A percentile compares a stretch with the other conserved stretches of the same genome.
Conservation (phyloP, 2,797 vertebrate genomes). For the Galagoides demidoff region DNA sequence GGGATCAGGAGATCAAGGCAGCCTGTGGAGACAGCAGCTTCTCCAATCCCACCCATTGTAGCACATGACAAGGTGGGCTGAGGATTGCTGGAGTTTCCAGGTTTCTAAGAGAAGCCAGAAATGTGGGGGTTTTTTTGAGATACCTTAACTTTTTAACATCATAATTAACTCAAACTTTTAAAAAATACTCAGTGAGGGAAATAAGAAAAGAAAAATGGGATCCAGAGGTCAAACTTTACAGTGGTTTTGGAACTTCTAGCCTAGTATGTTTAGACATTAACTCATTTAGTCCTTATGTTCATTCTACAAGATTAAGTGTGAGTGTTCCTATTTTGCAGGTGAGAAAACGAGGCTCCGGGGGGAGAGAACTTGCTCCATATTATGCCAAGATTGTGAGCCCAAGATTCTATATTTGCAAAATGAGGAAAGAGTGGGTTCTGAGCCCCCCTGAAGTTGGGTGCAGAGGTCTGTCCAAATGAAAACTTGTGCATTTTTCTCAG, state of each 20-base stretch:
- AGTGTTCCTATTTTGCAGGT: neutral
- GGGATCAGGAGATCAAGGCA: neutral
- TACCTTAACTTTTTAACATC: neutral
- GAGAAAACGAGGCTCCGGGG: neutral
- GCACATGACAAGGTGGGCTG: neutral
- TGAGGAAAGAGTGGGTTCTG: neutral
- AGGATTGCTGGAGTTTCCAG: neutral
- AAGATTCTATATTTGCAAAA: neutral
- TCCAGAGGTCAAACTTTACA: neutral
- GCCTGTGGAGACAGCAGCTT: neutral
- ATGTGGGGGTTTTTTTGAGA: neutral
- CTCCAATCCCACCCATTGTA: neutral
- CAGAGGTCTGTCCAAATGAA: neutral
- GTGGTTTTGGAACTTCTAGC: neutral
- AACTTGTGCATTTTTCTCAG: neutral
- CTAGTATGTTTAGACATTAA: neutral
- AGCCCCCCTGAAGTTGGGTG: neutral
- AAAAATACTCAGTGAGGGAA: neutral
- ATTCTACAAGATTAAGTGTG: neutral
- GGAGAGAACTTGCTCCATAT: neutral
- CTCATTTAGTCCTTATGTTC: neutral
- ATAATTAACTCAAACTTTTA: neutral
- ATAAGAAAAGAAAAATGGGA: neutral
- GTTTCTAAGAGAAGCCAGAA: conserved; percentile 20
- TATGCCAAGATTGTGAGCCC: neutral